These are phyloP conservation scores for Anabacerthia variegaticeps DNA, from an alignment of 2,797 vertebrate species.

Conservation along the genomic window DNA sequence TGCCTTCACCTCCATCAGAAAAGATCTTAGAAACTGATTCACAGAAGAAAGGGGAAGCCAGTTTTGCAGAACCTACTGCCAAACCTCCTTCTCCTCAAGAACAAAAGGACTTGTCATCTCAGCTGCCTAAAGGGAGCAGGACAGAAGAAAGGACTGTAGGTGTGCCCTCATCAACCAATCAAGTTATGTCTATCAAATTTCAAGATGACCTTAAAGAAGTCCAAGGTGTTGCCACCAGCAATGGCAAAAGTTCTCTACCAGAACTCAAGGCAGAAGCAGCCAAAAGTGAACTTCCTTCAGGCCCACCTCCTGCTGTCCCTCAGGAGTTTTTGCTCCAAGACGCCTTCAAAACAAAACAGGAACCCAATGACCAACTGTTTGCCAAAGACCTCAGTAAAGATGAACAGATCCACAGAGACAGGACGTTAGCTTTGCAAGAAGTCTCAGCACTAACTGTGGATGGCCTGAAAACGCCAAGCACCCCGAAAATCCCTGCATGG, in stretches of 20 bases:
- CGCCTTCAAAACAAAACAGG: conserved; percentile 30
- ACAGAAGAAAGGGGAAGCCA: conserved; percentile 45
- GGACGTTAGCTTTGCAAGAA: conserved; percentile 18
- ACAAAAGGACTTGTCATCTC: conserved; percentile 66
- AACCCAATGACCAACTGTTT: conserved; percentile 31
- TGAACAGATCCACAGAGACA: conserved; percentile 41
- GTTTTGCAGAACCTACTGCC: conserved; percentile 29
- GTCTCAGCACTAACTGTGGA: conserved; percentile 29
- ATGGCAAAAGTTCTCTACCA: conserved; percentile 53
- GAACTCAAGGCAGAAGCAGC: conserved; percentile 50
- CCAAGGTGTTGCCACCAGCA: conserved; percentile 61
- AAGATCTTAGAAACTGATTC: conserved; percentile 21
- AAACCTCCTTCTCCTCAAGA: conserved; percentile 57
- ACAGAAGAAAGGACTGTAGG: conserved; percentile 65
- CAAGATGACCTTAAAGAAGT: conserved; percentile 66
- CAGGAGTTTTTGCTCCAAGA: conserved; percentile 56
- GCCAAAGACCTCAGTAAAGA: conserved; percentile 70
- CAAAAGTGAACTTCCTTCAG: conserved; percentile 59
- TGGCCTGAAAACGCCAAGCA: conserved; percentile 35
- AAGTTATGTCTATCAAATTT: conserved; percentile 51
- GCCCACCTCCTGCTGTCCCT: conserved; percentile 23
- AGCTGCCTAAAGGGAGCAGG: conserved; percentile 58
- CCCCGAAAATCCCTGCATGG: conserved; percentile 21
- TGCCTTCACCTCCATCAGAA: conserved; percentile 37
- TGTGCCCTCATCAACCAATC: conserved; percentile 50